Evolutionary conservation across 2,113 vertebrate genomes (phyloP).

Genomic region (Bucco capensis): DNA sequence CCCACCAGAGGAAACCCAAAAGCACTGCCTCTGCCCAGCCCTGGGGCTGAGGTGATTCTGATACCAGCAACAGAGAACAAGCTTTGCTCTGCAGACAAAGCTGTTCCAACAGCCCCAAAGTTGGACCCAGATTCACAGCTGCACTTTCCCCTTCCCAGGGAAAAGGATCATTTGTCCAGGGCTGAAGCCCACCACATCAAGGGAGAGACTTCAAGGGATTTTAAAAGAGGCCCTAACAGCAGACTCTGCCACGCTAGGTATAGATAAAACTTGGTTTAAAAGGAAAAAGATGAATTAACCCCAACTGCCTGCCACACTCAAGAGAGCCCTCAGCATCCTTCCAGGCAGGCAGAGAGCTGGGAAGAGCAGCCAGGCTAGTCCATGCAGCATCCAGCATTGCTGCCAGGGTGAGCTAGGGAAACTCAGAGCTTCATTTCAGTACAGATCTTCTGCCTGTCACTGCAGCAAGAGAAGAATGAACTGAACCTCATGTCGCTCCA

Average conservation of each 20-base stretch:
- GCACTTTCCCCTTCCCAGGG: neutral
- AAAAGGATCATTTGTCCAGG: neutral
- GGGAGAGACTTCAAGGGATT: neutral
- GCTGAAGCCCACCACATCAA: neutral
- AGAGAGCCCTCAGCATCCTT: neutral
- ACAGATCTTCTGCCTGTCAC: accelerated
- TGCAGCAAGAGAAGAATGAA: neutral
- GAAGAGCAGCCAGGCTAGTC: neutral
- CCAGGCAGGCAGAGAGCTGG: neutral
- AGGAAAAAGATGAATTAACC: neutral
- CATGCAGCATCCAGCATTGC: accelerated
- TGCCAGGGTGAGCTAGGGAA: neutral
- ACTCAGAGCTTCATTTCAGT: neutral
- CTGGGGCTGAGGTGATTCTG: accelerated
- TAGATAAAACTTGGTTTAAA: neutral
- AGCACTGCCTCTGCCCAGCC: accelerated
- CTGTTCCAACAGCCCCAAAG: neutral
- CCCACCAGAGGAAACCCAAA: neutral
- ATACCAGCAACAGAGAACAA: too few species aligned
- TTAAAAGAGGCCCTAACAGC: neutral
- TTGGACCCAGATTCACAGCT: neutral
- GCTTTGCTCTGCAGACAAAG: accelerated
- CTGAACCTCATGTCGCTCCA: accelerated
- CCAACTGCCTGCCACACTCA: accelerated
- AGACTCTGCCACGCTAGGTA: accelerated